These are phyloP conservation scores for Neogobius melanostomus DNA, from an alignment of 2,113 vertebrate species.

Conservation along the genomic window DNA sequence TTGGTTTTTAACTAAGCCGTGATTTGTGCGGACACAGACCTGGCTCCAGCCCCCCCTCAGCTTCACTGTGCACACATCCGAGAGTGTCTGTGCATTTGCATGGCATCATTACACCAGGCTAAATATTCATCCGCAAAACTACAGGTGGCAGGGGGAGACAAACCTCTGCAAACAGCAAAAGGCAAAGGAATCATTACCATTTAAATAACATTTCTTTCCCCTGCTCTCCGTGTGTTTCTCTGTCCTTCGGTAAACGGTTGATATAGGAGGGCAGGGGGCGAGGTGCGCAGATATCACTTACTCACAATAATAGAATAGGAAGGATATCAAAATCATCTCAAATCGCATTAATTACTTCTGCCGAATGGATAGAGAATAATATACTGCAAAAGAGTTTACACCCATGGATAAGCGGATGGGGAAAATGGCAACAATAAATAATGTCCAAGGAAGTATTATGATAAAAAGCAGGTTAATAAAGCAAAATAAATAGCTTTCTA, in stretches of 20 bases:
- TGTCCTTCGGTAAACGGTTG: slow-evolving; percentile 41
- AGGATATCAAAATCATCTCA: background rate
- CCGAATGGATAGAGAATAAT: background rate
- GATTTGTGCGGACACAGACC: slow-evolving; percentile 37
- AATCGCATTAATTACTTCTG: background rate
- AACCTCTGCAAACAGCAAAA: slow-evolving; percentile 62
- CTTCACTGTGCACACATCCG: slow-evolving; percentile 17
- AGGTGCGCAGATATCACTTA: slow-evolving; percentile 2
- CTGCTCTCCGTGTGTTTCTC: slow-evolving; percentile 16
- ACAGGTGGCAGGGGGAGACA: slow-evolving; percentile 67
- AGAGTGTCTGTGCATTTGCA: slow-evolving; percentile 15
- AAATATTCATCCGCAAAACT: slow-evolving; percentile 60
- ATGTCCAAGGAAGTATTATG: too few species aligned
- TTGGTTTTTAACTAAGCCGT: slow-evolving; percentile 65
- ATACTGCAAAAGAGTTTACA: background rate
- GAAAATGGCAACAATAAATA: too few species aligned
- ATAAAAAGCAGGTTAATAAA: background rate
- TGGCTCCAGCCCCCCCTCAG: slow-evolving; percentile 12
- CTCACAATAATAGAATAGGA: slow-evolving; percentile 10
- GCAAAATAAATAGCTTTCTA: background rate
- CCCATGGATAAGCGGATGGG: background rate
- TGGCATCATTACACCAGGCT: slow-evolving; percentile 42
- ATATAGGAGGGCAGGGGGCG: background rate
- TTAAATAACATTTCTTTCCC: slow-evolving; percentile 73
- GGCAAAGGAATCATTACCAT: slow-evolving; percentile 73